These are phyloP conservation scores for Bursaphelenchus okinawaensis DNA, from an alignment of 2,888 invertebrate species.

Conservation along the genomic window DNA sequence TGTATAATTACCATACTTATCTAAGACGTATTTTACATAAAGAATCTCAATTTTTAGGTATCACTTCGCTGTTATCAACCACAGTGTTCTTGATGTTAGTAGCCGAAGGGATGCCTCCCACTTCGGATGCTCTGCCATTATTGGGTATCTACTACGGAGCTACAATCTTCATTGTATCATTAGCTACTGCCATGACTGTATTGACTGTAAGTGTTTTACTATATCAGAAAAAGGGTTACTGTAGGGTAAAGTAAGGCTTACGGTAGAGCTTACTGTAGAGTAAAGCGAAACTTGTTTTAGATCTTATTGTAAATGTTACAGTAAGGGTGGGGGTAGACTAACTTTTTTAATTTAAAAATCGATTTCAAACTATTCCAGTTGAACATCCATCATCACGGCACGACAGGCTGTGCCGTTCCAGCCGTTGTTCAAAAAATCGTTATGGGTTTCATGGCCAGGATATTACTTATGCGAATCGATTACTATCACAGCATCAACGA, in stretches of 20 bases:
- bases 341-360: background rate
- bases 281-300: background rate
- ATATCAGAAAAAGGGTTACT: background rate
- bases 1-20: background rate
- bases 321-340: background rate
- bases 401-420: constrained; percentile 52
- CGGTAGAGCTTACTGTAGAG: background rate
- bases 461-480: constrained; percentile 45
- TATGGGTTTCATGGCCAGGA: constrained; percentile 43
- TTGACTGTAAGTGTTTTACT: constrained; percentile 64
- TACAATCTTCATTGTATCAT: constrained; percentile 63
- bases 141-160: constrained; percentile 66
- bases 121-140: constrained; percentile 74
- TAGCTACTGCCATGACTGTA: constrained; percentile 67
- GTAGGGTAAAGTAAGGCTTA: background rate
- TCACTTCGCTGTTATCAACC: constrained; percentile 79
- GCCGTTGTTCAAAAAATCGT: constrained; percentile 45
- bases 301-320: background rate
- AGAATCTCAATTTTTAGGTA: constrained; percentile 62
- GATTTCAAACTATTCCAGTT: constrained; percentile 58
- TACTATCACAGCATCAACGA: constrained; percentile 53
- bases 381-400: constrained; percentile 67
- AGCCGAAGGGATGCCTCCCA: constrained; percentile 76
- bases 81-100: constrained; percentile 83
- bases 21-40: background rate